Conservation (phyloP, 2,888 invertebrate genomes). For the Acronicta alni region DNA sequence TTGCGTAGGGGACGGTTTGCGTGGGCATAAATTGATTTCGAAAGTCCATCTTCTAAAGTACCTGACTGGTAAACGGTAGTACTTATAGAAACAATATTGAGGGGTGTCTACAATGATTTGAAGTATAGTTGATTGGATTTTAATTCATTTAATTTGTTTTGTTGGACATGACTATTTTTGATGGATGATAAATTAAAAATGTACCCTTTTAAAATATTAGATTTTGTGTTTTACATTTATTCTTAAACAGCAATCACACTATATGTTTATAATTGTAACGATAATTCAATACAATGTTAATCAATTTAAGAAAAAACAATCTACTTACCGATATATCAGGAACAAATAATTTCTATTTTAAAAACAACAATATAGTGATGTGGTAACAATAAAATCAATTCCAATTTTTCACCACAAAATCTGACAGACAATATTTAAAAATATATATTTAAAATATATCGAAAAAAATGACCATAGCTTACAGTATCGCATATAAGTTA, state of each 20-base stretch:
- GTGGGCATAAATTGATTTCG: conserved; percentile 84
- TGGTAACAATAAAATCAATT: too few species aligned
- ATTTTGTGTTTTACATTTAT: background rate
- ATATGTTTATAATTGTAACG: too few species aligned
- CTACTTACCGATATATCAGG: too few species aligned
- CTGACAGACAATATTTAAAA: background rate
- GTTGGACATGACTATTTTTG: background rate
- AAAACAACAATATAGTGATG: too few species aligned
- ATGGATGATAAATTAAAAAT: conserved; percentile 2
- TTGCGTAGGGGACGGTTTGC: conserved; percentile 83
- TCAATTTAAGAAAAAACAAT: too few species aligned
- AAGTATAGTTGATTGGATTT: conserved; percentile 36
- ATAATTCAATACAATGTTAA: too few species aligned
- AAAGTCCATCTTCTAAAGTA: conserved; percentile 84
- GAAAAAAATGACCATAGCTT: conserved; percentile 78
- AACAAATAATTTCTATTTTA: too few species aligned
- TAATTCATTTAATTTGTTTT: conserved; percentile 25
- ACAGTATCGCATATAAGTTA: conserved; percentile 85
- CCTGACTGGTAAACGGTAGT: conserved; percentile 63
- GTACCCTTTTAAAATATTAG: background rate
- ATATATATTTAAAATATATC: conserved; percentile 49
- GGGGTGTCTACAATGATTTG: conserved; percentile 57
- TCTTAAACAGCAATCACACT: background rate
- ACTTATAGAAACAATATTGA: conserved; percentile 59
- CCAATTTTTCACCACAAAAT: too few species aligned